Evolutionary conservation across 2,888 invertebrate genomes (phyloP), one percentile per base, ranked within the genome.

Genomic region (Adelognathus sp.): DNA sequence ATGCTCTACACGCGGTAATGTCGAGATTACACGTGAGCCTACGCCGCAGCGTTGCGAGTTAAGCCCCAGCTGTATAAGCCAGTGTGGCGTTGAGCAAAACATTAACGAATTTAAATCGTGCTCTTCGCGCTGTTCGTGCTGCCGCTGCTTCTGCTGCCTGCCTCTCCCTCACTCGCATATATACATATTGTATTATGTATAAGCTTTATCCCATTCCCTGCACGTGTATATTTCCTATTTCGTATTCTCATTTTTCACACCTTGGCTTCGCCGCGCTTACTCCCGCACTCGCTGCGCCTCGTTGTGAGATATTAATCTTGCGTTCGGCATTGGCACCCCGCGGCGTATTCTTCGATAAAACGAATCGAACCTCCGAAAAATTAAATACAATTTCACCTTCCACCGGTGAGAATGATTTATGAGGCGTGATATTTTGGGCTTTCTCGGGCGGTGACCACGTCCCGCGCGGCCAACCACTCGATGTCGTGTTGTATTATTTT

Each of bases 341-440:
- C 64, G 44, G 82, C 44, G 80, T 72, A 64, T 76, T 72, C 80
- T 76, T 80, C 82, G 81, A 82, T 81, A 81, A 82, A 82, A 81
- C 81, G 82, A 82, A 82, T 81, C 81, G 82, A 82, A 82, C 81
- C 80, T 81, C 82, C 82, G 76, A 82, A 82, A 82, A 82, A 82
- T 82, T 82, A 82, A 82, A 82, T 81, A 82, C 80, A 81, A 81
- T 80, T 81, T 82, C 79, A 73, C 80, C 76, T 75, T 79, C 72
- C 64, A 60, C 79, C 78, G 73, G 79, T 70, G 80, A 79, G 75
- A 79, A 72, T 81, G 80, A 82, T 82, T 82, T 81, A 82, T 77
- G 80, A 66, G 76, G 61, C 73, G 76, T 63, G 78, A 78, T 66
- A 41, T 18, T 72, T 58, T 41, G 67, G 70, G 36, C 71, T 76